phyloP scores from a whole-genome alignment of 2,113 vertebrate species.

The Enhydra lutris region DNA sequence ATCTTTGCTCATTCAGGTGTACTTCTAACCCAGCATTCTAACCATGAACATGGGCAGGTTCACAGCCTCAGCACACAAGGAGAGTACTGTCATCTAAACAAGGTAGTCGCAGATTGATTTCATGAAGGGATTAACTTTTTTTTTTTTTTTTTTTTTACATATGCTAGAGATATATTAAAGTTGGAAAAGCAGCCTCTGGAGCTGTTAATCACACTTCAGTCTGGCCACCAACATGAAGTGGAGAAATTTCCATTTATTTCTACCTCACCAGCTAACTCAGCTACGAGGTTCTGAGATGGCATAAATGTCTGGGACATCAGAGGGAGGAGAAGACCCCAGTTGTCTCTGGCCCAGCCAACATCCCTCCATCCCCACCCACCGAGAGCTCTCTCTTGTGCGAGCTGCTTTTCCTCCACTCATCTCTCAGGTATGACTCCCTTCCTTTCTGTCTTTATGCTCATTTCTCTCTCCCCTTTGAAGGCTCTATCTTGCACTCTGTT shows the following conservation, averaged over 20 bases:
- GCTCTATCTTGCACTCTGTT: not conserved
- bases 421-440: too few relatives aligned
- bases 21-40: not conserved
- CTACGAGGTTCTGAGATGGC: not conserved
- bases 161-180: not conserved
- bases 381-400: not conserved
- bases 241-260: not conserved
- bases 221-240: not conserved
- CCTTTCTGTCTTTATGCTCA: not conserved
- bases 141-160: not conserved
- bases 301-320: not conserved
- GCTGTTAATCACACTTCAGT: not conserved
- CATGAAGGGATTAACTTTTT: not conserved
- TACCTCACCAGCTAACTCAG: not conserved
- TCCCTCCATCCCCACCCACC: too few relatives aligned
- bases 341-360: not conserved
- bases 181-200: not conserved
- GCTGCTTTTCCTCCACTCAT: not conserved
- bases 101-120: not conserved
- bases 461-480: not conserved
- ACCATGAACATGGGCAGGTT: not conserved
- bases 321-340: not conserved
- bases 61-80: not conserved
- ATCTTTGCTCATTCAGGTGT: not conserved
- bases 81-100: not conserved